Percentiles rank a stretch among this genome's conserved stretches.
These are phyloP conservation scores for Nematostella vectensis DNA, from an alignment of 92 coral and sea anemone species.

Conservation along the genomic window DNA sequence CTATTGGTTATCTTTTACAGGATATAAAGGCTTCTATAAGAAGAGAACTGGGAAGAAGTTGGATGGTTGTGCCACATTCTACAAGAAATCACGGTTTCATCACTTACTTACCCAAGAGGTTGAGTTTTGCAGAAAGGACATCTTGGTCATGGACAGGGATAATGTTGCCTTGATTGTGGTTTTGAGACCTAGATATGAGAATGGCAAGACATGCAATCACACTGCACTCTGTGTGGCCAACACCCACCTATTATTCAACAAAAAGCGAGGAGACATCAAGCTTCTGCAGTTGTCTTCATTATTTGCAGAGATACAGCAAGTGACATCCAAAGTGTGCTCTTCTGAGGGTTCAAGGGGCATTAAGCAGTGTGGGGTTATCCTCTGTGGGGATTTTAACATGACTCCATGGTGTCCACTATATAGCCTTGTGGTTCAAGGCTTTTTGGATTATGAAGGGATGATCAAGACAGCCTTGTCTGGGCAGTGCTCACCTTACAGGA, in stretches of 20 bases:
- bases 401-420: conserved; percentile 80
- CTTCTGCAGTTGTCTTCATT: conserved; percentile 71
- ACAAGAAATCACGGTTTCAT: conserved; percentile 46
- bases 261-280: conserved; percentile 89
- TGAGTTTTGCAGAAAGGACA: conserved; percentile 48
- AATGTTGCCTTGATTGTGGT: conserved; percentile 68
- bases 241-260: conserved; percentile 88
- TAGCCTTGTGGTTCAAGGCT: conserved; percentile 46
- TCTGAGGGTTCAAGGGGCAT: conserved; percentile 1
- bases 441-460: conserved; percentile 45
- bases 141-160: conserved; percentile 69
- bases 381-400: conserved; percentile 92
- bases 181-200: conserved; percentile 36
- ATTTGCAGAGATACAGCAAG: conserved; percentile 73
- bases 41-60: conserved; percentile 82
- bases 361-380: conserved; percentile 46
- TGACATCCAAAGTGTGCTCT: conserved; percentile 21
- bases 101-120: conserved; percentile 46
- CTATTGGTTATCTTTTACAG: conserved; percentile 13
- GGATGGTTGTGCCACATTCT: conserved; percentile 96
- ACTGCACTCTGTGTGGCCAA: conserved; percentile 64
- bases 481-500: conserved; percentile 35
- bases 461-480: conserved; percentile 77
- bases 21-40: conserved; percentile 70
- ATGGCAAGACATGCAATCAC: conserved; percentile 14